Evolutionary conservation across 2,888 invertebrate species (phyloP).

Genomic region (Macrosoma leucophasiata): DNA sequence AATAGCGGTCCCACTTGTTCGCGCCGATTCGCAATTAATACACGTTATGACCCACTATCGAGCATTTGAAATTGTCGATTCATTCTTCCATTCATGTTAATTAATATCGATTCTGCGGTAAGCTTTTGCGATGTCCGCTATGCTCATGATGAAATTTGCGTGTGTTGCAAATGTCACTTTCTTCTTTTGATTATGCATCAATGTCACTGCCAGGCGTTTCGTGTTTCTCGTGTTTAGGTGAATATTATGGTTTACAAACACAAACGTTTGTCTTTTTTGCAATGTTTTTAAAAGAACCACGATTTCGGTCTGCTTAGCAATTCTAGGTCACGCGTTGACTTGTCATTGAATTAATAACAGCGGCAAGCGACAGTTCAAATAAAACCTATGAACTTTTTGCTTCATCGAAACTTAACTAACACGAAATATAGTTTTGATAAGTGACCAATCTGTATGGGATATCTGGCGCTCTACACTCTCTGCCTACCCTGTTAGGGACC

Average conservation of each 20-base stretch:
- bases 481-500: too few species aligned
- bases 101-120: conserved; percentile 51
- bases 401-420: too few species aligned
- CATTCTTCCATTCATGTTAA: conserved; percentile 51
- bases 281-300: conserved; percentile 19
- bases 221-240: too few species aligned
- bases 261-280: too few species aligned
- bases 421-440: too few species aligned
- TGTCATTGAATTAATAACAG: conserved; percentile 25
- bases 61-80: conserved; percentile 49
- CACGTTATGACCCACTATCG: conserved; percentile 61
- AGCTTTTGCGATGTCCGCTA: conserved; percentile 40
- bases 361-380: too few species aligned
- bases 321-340: conserved; percentile 10
- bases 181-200: conserved; percentile 39
- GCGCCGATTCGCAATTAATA: conserved; percentile 68
- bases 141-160: conserved; percentile 39
- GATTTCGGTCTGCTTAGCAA: conserved; percentile 7
- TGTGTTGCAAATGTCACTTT: conserved; percentile 51
- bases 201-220: conserved; percentile 37
- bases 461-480: too few species aligned
- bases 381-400: too few species aligned
- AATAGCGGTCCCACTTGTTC: conserved; percentile 61
- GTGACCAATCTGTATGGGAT: too few species aligned
- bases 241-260: too few species aligned